A percentile compares a stretch with the other conserved stretches of the same genome.
These are phyloP conservation scores for Pithys albifrons DNA, from an alignment of 2,113 vertebrate species.

Conservation along the genomic window DNA sequence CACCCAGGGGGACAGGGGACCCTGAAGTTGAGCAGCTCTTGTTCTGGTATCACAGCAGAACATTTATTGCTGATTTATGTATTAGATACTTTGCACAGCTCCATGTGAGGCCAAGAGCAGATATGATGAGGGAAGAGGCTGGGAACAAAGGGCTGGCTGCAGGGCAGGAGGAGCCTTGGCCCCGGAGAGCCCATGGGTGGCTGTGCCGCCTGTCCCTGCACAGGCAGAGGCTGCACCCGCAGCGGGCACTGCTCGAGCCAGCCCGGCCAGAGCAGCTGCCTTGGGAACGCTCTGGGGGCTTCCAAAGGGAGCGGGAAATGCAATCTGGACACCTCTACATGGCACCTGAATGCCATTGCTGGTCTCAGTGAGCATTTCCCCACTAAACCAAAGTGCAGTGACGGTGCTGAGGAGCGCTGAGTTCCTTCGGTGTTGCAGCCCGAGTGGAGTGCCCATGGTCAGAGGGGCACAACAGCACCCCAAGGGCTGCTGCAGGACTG, in stretches of 20 bases:
- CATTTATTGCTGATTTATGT: not conserved
- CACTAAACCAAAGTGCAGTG: not conserved
- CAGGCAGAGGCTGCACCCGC: not conserved
- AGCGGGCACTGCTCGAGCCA: not conserved
- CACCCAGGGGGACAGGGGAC: not conserved
- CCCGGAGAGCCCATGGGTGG: not conserved
- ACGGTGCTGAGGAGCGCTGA: not conserved
- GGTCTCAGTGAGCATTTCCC: not conserved
- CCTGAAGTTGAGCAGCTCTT: not conserved
- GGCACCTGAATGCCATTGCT: not conserved
- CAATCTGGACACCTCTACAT: rapidly evolving
- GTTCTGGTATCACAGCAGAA: not conserved
- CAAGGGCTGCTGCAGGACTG: not conserved
- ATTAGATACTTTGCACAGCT: not conserved
- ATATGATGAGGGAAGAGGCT: not conserved
- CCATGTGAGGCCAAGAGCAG: not conserved
- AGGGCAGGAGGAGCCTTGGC: not conserved
- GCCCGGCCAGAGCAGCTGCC: not conserved
- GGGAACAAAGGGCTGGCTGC: not conserved
- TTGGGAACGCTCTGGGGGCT: not conserved
- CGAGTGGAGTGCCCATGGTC: not conserved
- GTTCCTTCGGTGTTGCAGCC: not conserved
- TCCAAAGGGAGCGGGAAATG: not conserved
- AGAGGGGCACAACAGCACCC: not conserved
- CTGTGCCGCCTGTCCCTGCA: not conserved